Conservation (phyloP, 2,888 invertebrate genomes). For the Pammene fasciana region DNA sequence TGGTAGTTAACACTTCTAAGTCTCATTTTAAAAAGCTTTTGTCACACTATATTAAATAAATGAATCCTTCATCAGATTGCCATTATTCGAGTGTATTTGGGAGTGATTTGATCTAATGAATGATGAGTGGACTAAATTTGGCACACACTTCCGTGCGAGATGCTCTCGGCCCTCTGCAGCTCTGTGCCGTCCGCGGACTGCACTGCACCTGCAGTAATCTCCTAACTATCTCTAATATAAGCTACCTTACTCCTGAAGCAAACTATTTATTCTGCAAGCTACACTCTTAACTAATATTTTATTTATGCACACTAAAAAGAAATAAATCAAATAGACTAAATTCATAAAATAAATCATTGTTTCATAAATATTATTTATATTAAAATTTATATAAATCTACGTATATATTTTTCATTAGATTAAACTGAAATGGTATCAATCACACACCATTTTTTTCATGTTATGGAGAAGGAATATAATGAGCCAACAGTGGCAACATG, state of each 20-base stretch:
- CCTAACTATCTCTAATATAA: constrained; percentile 27
- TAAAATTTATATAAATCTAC: constrained; percentile 54
- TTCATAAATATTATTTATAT: constrained; percentile 70
- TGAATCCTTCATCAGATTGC: constrained; percentile 18
- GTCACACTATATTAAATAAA: constrained; percentile 25
- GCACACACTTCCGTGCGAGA: constrained; percentile 30
- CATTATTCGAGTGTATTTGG: constrained; percentile 29
- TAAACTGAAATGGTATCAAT: constrained; percentile 57
- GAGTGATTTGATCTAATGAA: constrained; percentile 27
- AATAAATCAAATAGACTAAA: constrained; percentile 73
- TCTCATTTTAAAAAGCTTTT: constrained; percentile 18
- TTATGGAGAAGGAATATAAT: not conserved
- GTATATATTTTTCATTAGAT: constrained; percentile 47
- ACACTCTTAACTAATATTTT: constrained; percentile 66
- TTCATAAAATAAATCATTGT: constrained; percentile 65
- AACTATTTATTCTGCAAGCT: constrained; percentile 57
- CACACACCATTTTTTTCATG: constrained; percentile 53
- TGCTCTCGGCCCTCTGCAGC: constrained; percentile 8
- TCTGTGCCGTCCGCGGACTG: not conserved
- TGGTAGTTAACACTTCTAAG: constrained; percentile 16
- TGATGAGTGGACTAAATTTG: constrained; percentile 32
- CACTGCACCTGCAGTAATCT: constrained; percentile 6
- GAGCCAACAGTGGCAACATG: not conserved
- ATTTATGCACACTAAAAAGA: constrained; percentile 73
- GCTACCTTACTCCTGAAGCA: constrained; percentile 36